These are phyloP conservation scores for Toxotes lorentzi DNA, from an alignment of 2,797 vertebrate species.

Conservation along the genomic window DNA sequence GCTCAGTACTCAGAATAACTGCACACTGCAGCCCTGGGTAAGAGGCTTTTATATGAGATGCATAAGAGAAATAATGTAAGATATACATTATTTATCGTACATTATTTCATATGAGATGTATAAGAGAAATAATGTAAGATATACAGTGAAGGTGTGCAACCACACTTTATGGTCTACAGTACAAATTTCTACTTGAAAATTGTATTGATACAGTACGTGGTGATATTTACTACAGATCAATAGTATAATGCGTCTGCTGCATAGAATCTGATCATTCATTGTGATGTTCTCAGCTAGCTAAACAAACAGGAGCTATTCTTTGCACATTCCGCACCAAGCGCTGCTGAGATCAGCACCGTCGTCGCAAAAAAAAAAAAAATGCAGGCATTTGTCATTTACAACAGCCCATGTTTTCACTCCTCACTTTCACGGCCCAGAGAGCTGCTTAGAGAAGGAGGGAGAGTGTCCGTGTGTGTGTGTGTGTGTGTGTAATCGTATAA, in stretches of 20 bases:
- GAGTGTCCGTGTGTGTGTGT: conserved; percentile 19
- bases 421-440: conserved; percentile 78
- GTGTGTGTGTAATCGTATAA: conserved; percentile 50
- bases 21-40: conserved; percentile 49
- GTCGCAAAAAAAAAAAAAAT: conserved; percentile 51
- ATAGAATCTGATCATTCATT: conserved; percentile 68
- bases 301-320: conserved; percentile 75
- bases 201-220: conserved; percentile 33
- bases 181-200: conserved; percentile 39
- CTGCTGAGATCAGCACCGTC: conserved; percentile 77
- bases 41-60: conserved; percentile 37
- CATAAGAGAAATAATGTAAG: conserved; percentile 27
- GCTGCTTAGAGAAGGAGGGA: conserved; percentile 59
- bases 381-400: conserved; percentile 77
- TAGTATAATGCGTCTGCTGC: conserved; percentile 53
- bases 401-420: conserved; percentile 68
- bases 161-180: conserved; percentile 3
- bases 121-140: conserved; percentile 26
- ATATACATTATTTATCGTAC: too few relatives aligned
- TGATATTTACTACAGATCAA: conserved; percentile 64
- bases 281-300: conserved; percentile 60
- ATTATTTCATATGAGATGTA: conserved; percentile 39
- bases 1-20: conserved; percentile 57
- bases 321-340: conserved; percentile 54
- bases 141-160: conserved; percentile 17